Evolutionary conservation across 2,888 invertebrate genomes (phyloP).

Genomic region (Eugnorisma glareosa): DNA sequence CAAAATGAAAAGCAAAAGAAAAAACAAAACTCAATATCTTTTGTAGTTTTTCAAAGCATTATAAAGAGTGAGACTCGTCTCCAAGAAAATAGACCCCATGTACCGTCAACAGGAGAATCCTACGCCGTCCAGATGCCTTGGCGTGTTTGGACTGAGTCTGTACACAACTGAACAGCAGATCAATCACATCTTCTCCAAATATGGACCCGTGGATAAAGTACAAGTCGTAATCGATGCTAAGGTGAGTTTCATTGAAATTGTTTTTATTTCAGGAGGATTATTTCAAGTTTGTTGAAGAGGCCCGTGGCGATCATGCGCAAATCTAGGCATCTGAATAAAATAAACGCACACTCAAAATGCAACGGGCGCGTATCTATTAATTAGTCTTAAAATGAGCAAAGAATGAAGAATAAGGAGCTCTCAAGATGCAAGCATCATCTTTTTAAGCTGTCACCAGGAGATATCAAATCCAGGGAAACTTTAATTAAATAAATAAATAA

Average conservation of each 20-base stretch:
- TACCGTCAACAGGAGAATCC: slow-evolving; percentile 93
- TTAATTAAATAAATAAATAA: too few relatives aligned
- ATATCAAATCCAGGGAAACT: neutral
- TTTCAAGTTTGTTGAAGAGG: neutral
- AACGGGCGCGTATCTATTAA: neutral
- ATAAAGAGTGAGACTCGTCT: slow-evolving; percentile 55
- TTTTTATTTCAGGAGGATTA: neutral
- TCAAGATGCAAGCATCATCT: neutral
- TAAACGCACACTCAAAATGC: neutral
- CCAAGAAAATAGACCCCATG: slow-evolving; percentile 64
- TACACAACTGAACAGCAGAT: slow-evolving; percentile 98
- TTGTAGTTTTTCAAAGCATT: slow-evolving; percentile 48
- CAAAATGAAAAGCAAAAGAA: slow-evolving; percentile 47
- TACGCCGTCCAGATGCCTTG: slow-evolving; percentile 96
- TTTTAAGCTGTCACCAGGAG: neutral
- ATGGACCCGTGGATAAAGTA: slow-evolving; percentile 97
- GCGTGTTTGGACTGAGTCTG: slow-evolving; percentile 98
- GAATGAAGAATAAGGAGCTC: neutral
- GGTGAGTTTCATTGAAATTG: slow-evolving; percentile 85
- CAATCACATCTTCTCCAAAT: slow-evolving; percentile 97
- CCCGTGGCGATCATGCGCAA: neutral
- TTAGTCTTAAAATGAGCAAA: neutral
- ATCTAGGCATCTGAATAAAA: neutral
- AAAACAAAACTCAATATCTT: slow-evolving; percentile 45
- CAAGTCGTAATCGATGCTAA: slow-evolving; percentile 99